Base-by-base conservation (phyloP, 2,888 invertebrate genomes). In the Sympetrum striolatum region DNA sequence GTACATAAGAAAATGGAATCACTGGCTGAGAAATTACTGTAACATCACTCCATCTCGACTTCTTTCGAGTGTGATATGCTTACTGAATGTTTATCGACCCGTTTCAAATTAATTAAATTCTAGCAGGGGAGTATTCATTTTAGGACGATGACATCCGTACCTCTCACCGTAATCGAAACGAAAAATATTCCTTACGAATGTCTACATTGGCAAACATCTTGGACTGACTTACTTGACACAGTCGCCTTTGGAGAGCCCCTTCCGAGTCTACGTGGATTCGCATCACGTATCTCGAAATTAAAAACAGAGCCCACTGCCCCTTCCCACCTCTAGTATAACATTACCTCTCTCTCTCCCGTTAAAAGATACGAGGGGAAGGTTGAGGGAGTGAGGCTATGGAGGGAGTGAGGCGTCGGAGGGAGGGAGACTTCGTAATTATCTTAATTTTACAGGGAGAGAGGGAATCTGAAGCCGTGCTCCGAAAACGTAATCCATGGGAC, bases 371-470 rank as follows among this genome's bases (percentile, higher is more conserved):
- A 82, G 60, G 60, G n/a, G 39, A 60, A 35, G 35, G 35, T 3
- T 10, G 58, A 58, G 82, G 58, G 86, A 37, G 35, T 3, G 37
- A 86, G 22, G 58, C 35, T 18, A 22, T 37, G n/a, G 22, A 86
- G 35, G 58, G 58, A 58, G 53, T 22, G 25, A n/a, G n/a, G n/a
- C n/a, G 18, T 22, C n/a, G 8, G n/a, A 10, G 58, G 58, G 82
- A 58, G 31, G 22, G 58, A 35, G 58, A 58, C 22, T 25, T 18
- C 86, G 60, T 86, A 86, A 80, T 90, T 90, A 79, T 80, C 90
- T 90, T 90, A 80, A 79, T 80, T 90, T 90, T 79, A 81, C 39
- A n/a, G 90, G 53, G 80, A 90, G 81, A 90, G 25, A 53, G 90
- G 35, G 58, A 90, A 90, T 80, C 86, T 86, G 60, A 60, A 60